These are phyloP conservation scores for Lycaon pictus DNA, from an alignment of 2,113 vertebrate genomes.

Conservation along the genomic window DNA sequence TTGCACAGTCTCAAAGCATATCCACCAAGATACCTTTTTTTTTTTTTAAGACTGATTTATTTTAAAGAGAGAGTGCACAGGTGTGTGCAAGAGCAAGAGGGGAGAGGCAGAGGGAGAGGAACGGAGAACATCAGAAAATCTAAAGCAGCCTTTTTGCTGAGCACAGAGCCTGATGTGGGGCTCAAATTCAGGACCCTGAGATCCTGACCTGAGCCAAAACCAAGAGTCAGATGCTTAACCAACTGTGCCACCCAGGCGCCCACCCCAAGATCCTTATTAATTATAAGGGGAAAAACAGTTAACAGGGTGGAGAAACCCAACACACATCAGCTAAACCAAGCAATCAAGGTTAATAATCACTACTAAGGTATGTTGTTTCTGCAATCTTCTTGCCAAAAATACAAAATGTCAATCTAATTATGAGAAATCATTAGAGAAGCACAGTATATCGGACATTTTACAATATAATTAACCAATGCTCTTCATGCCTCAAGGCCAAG, in stretches of 20 bases:
- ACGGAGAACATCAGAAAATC: neutral
- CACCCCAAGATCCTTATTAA: neutral
- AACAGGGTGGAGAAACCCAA: neutral
- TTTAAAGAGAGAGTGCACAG: neutral
- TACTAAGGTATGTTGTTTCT: neutral
- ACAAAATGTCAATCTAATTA: neutral
- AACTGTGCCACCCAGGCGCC: neutral
- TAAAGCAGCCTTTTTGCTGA: neutral
- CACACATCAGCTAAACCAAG: neutral
- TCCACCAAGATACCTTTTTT: neutral
- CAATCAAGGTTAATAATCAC: neutral
- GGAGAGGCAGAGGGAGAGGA: neutral
- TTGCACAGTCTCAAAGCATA: neutral
- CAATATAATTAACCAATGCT: neutral
- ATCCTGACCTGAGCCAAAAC: neutral
- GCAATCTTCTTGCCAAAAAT: neutral
- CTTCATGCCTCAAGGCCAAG: neutral
- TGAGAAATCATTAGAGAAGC: conserved; percentile 25
- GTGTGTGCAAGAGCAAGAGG: neutral
- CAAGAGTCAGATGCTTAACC: neutral
- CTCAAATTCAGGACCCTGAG: neutral
- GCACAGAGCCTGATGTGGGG: neutral
- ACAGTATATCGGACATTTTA: neutral
- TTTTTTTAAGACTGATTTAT: neutral
- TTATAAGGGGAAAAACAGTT: neutral